Conservation (phyloP, 1,140 invertebrate genomes). For the Papilio polyxenes region DNA sequence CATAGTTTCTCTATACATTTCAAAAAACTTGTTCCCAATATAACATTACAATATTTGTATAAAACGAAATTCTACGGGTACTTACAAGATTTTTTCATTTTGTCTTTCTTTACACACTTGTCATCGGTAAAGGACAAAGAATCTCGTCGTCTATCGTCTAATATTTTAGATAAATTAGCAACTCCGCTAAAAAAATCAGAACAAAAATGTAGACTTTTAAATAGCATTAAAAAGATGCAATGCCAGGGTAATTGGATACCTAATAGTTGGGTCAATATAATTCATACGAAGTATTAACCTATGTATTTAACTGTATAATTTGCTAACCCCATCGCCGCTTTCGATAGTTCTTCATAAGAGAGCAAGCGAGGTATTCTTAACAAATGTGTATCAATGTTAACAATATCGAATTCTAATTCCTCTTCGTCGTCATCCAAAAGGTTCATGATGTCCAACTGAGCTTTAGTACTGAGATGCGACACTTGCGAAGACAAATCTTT, state of each 20-base stretch:
- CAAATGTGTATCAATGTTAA: constrained; percentile 68
- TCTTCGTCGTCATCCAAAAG: constrained; percentile 67
- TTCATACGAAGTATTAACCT: neutral
- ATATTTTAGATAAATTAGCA: constrained; percentile 26
- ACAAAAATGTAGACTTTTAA: neutral
- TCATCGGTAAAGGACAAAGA: neutral
- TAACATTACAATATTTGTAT: neutral
- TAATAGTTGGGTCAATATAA: neutral
- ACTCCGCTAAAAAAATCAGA: constrained; percentile 18
- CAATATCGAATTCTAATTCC: constrained; percentile 70
- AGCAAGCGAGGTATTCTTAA: constrained; percentile 56
- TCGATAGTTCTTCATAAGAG: constrained; percentile 39
- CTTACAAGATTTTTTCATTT: constrained; percentile 27
- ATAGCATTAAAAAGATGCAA: neutral
- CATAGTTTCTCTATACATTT: no score
- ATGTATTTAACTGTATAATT: neutral
- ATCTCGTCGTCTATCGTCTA: constrained; percentile 17
- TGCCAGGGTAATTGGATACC: neutral
- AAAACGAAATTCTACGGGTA: neutral
- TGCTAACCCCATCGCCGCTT: constrained; percentile 40
- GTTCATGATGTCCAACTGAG: constrained; percentile 54
- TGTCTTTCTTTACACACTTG: constrained; percentile 3
- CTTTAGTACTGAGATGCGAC: constrained; percentile 24
- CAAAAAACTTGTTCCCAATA: no score
- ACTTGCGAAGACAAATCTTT: constrained; percentile 30